Percentiles rank a stretch among this genome's conserved stretches.
Evolutionary conservation across 2,113 vertebrate genomes (phyloP).

Genomic region (Physeter macrocephalus): DNA sequence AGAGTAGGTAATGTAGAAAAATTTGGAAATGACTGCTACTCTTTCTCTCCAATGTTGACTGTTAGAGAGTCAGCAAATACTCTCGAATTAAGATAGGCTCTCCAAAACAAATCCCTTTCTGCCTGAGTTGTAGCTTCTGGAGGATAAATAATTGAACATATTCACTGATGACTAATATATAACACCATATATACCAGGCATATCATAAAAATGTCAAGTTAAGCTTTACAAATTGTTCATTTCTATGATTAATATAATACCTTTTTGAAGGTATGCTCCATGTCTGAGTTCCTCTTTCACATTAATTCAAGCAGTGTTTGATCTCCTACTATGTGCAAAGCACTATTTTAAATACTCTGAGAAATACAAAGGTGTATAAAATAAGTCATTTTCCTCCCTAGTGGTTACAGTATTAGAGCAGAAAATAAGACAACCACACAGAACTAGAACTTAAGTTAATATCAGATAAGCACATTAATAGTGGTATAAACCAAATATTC

Average conservation of each 20-base stretch:
- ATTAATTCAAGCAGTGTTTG: neutral
- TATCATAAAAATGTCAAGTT: neutral
- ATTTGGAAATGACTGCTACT: neutral
- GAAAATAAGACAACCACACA: neutral
- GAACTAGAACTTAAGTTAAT: neutral
- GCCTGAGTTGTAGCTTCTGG: neutral
- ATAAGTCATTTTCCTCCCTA: neutral
- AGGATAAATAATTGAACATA: slow-evolving; percentile 6
- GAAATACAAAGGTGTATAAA: neutral
- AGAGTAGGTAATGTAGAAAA: neutral
- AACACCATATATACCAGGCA: neutral
- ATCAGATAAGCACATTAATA: neutral
- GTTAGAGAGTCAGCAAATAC: neutral
- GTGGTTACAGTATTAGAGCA: neutral
- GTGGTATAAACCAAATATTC: neutral
- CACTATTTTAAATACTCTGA: neutral
- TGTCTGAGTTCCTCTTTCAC: neutral
- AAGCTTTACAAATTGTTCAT: neutral
- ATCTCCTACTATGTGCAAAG: neutral
- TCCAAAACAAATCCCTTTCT: slow-evolving; percentile 35
- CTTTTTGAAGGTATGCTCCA: neutral
- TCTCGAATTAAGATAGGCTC: slow-evolving; percentile 33
- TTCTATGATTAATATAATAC: neutral
- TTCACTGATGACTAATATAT: neutral
- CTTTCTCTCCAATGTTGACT: slow-evolving; percentile 32